Evolutionary conservation across 2,113 vertebrate genomes (phyloP).

Genomic region (Ictalurus punctatus): DNA sequence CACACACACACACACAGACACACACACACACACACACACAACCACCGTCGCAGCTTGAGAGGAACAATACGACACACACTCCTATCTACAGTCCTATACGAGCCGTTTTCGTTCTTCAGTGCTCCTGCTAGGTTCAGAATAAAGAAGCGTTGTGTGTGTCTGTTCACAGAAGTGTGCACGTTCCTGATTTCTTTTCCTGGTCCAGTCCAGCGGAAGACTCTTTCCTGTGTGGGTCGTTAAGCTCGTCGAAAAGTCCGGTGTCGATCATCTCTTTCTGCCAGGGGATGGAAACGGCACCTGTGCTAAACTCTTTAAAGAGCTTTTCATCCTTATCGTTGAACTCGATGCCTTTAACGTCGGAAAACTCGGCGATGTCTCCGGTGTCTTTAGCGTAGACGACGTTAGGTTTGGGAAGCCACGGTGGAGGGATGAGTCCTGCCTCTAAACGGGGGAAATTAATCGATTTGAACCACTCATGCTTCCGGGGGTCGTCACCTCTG

Average conservation of each 20-base stretch:
- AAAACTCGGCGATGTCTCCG: slow-evolving; percentile 88
- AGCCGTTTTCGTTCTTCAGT: slow-evolving; percentile 1
- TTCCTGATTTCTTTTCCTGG: slow-evolving; percentile 80
- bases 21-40: not conserved
- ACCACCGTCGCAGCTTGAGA: not conserved
- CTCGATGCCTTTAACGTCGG: slow-evolving; percentile 83
- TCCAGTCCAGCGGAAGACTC: slow-evolving; percentile 60
- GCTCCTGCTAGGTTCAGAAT: slow-evolving; percentile 20
- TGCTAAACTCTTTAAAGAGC: slow-evolving; percentile 87
- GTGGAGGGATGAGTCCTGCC: slow-evolving; percentile 82
- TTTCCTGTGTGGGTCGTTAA: slow-evolving; percentile 83
- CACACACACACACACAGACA: not conserved
- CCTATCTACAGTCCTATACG: slow-evolving; percentile 7
- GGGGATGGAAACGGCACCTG: slow-evolving; percentile 81
- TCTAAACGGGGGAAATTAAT: slow-evolving; percentile 90
- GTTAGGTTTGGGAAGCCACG: slow-evolving; percentile 87
- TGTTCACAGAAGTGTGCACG: slow-evolving; percentile 82
- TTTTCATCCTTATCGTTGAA: slow-evolving; percentile 86
- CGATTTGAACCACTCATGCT: slow-evolving; percentile 85
- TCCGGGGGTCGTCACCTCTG: slow-evolving; percentile 86
- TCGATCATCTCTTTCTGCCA: slow-evolving; percentile 93
- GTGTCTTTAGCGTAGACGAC: slow-evolving; percentile 92
- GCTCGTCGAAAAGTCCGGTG: slow-evolving; percentile 85
- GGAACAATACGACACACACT: slow-evolving; percentile 7
- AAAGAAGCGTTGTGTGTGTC: slow-evolving; percentile 12